Percentiles rank a stretch among this genome's conserved stretches.
These are phyloP conservation scores for Trissoscelio sp. DNA, from an alignment of 2,888 invertebrate species.

Conservation along the genomic window DNA sequence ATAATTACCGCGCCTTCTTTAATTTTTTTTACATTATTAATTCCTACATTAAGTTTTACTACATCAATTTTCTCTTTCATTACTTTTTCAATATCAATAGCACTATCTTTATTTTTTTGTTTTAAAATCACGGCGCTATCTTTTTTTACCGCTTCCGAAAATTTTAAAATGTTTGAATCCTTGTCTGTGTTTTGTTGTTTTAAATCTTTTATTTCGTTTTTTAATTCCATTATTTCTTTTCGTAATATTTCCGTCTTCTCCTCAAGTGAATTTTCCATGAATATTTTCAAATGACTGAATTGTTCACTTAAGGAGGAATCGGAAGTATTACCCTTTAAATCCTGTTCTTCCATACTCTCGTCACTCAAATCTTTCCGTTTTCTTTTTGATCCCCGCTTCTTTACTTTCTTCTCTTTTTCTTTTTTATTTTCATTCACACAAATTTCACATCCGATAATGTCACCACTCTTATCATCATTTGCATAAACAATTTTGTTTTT, in stretches of 20 bases:
- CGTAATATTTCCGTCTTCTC: not conserved
- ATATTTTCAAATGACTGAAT: not conserved
- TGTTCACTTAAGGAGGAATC: not conserved
- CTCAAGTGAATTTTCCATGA: no score
- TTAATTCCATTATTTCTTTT: not conserved
- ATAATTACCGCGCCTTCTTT: constrained; percentile 27
- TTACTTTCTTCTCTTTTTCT: no score
- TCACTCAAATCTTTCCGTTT: not conserved
- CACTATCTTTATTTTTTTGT: not conserved
- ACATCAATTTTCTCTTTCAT: constrained; percentile 9
- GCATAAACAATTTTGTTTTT: constrained; percentile 13
- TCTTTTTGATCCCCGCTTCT: not conserved
- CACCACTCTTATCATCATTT: not conserved
- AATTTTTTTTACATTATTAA: constrained; percentile 8
- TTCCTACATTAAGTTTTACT: not conserved
- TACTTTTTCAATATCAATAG: constrained; percentile 4
- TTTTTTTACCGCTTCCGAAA: constrained; percentile 8
- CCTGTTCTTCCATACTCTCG: not conserved
- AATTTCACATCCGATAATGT: constrained; percentile 10
- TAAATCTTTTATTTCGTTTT: not conserved
- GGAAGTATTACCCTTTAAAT: not conserved
- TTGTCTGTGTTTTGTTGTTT: not conserved
- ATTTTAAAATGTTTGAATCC: not conserved
- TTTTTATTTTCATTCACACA: constrained; percentile 1
- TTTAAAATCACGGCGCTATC: not conserved